phyloP scores from a whole-genome alignment of 2,797 vertebrate species.

The Pseudomugil tenellus region DNA sequence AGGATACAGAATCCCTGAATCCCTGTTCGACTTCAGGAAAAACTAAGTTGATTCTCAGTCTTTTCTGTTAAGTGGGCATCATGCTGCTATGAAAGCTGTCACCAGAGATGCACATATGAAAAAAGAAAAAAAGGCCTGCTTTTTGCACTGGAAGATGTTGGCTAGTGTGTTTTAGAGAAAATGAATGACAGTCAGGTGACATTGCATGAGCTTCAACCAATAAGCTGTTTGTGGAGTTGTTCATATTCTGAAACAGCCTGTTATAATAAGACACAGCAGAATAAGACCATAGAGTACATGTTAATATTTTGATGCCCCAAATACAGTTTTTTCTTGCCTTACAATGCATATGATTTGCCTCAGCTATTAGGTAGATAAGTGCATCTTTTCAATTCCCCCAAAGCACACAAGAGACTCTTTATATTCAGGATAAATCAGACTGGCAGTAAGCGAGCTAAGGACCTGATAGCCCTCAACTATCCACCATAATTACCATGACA shows the following conservation, averaged over 20 bases:
- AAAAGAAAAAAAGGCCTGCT: slow-evolving; percentile 30
- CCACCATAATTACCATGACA: slow-evolving; percentile 79
- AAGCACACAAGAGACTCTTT: slow-evolving; percentile 76
- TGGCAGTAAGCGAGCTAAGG: slow-evolving; percentile 59
- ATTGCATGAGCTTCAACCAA: slow-evolving; percentile 51
- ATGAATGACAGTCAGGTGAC: slow-evolving; percentile 55
- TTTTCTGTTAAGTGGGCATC: slow-evolving; percentile 48
- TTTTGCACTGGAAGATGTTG: slow-evolving; percentile 45
- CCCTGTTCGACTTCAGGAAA: slow-evolving; percentile 23
- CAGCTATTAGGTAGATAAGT: slow-evolving; percentile 75
- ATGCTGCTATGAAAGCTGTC: slow-evolving; percentile 59
- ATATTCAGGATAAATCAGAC: slow-evolving; percentile 67
- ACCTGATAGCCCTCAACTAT: slow-evolving; percentile 76
- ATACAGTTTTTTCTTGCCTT: slow-evolving; percentile 63
- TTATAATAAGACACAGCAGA: slow-evolving; percentile 62
- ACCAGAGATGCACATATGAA: slow-evolving; percentile 34
- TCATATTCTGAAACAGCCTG: slow-evolving; percentile 49
- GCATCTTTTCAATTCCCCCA: slow-evolving; percentile 72
- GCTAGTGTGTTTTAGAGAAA: slow-evolving; percentile 57
- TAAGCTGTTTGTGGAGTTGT: slow-evolving; percentile 45
- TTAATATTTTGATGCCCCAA: slow-evolving; percentile 49
- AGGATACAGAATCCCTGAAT: slow-evolving; percentile 36
- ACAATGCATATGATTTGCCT: slow-evolving; percentile 73
- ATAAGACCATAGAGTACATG: slow-evolving; percentile 42
- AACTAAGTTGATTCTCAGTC: slow-evolving; percentile 44